These are phyloP conservation scores for Lacerta viridis DNA, from an alignment of 2,797 vertebrate genomes.

Conservation along the genomic window DNA sequence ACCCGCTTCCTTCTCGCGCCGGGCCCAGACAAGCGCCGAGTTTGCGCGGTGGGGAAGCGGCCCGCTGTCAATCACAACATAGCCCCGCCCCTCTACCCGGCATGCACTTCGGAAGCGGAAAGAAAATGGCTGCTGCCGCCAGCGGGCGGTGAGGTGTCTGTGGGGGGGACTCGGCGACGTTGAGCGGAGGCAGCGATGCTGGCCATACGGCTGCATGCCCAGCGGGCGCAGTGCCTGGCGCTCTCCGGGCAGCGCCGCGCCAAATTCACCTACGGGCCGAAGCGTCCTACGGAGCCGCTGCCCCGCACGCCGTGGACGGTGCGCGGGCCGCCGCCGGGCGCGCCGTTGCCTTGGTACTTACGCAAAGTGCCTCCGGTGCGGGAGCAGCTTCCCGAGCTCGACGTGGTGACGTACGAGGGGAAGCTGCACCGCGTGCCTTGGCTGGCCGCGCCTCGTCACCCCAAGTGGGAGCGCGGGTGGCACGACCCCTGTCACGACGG, in stretches of 20 bases:
- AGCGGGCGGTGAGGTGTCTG: fast-evolving
- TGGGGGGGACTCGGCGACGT: not conserved
- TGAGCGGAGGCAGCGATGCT: not conserved
- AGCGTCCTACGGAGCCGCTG: constrained; percentile 22
- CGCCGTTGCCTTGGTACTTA: constrained; percentile 33
- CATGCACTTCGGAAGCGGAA: constrained; percentile 6
- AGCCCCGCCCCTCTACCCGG: constrained; percentile 29
- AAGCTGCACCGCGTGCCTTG: constrained; percentile 88
- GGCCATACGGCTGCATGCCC: fast-evolving
- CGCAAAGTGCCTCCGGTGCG: constrained; percentile 59
- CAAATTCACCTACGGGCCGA: not conserved
- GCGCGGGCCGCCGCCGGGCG: constrained; percentile 65
- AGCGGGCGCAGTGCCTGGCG: not conserved
- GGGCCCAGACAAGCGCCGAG: not conserved
- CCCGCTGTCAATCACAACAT: not conserved
- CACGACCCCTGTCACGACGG: constrained; percentile 76
- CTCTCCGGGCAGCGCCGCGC: not conserved
- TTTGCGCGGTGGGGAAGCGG: not conserved
- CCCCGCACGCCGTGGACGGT: constrained; percentile 72
- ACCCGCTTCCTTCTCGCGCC: no score
- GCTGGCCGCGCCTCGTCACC: constrained; percentile 82
- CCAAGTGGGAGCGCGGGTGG: constrained; percentile 84
- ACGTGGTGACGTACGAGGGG: constrained; percentile 86
- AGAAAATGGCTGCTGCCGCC: constrained; percentile 49
- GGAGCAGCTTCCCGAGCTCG: constrained; percentile 86